Conservation (phyloP, 2,888 invertebrate genomes). For the Athripsodes cinereus region DNA sequence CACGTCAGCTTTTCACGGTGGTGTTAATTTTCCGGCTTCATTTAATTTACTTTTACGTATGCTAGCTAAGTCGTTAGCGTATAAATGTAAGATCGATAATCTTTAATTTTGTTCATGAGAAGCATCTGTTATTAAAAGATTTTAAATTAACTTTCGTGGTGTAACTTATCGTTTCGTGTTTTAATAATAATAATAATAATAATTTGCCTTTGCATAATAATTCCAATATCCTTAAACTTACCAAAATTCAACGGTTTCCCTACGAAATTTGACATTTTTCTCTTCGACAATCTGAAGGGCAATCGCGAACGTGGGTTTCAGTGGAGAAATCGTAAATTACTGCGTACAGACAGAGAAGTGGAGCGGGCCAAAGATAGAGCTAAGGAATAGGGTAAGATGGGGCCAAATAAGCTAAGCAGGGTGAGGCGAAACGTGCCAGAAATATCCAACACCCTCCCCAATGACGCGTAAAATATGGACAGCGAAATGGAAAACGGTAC, state of each 20-base stretch:
- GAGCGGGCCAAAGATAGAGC: background rate
- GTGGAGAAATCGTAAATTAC: background rate
- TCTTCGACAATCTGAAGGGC: background rate
- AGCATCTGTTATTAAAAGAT: too few species aligned
- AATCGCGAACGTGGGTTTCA: background rate
- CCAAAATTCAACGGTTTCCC: background rate
- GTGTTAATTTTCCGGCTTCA: too few species aligned
- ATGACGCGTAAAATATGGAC: slow-evolving; percentile 2
- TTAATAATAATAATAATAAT: too few species aligned
- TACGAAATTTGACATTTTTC: background rate
- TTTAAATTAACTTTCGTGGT: too few species aligned
- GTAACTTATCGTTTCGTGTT: too few species aligned
- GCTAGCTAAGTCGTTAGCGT: too few species aligned
- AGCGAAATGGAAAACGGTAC: background rate
- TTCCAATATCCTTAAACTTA: background rate
- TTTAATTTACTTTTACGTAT: too few species aligned
- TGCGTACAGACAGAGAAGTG: background rate
- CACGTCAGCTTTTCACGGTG: too few species aligned
- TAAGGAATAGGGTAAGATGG: background rate
- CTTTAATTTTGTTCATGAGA: too few species aligned
- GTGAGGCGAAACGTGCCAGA: background rate
- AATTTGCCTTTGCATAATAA: too few species aligned
- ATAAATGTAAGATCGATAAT: too few species aligned
- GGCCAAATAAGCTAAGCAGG: background rate
- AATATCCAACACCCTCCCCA: background rate